phyloP scores from a whole-genome alignment of 2,888 invertebrate species.

The Andrena fulva region DNA sequence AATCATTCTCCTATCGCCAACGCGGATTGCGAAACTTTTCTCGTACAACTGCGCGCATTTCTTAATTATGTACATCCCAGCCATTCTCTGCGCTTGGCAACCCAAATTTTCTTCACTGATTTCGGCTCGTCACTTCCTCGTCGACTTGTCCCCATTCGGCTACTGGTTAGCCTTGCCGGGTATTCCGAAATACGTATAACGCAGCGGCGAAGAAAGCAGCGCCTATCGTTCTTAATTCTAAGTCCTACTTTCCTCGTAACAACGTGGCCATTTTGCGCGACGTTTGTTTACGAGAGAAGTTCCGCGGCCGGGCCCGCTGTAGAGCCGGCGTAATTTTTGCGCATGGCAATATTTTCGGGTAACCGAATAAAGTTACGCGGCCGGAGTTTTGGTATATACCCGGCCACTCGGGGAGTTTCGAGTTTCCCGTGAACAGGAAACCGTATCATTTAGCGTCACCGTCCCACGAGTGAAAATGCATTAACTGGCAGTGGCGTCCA shows the following conservation, averaged over 20 bases:
- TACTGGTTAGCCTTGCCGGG: neutral
- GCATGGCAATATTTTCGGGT: conserved; percentile 19
- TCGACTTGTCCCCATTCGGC: too few species aligned
- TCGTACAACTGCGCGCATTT: neutral
- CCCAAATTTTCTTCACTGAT: too few species aligned
- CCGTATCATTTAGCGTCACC: conserved; percentile 54
- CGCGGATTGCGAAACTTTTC: neutral
- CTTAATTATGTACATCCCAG: too few species aligned
- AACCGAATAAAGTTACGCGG: conserved; percentile 13
- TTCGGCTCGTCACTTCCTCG: too few species aligned
- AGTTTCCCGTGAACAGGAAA: conserved; percentile 59
- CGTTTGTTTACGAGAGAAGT: neutral
- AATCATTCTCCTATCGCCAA: conserved; percentile 22
- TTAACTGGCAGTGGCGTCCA: conserved; percentile 50
- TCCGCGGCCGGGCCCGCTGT: neutral
- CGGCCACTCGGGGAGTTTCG: conserved; percentile 34
- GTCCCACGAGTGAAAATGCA: conserved; percentile 49
- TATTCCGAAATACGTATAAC: neutral
- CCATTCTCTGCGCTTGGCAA: too few species aligned
- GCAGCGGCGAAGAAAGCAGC: too few species aligned
- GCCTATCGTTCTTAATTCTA: neutral
- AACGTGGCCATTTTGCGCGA: neutral
- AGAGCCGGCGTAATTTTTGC: conserved; percentile 24
- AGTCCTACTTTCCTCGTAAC: neutral
- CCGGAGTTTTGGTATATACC: conserved; percentile 34